These are phyloP conservation scores for Epizoanthus illoricatus DNA, from an alignment of 92 coral and sea anemone species.

Conservation along the genomic window DNA sequence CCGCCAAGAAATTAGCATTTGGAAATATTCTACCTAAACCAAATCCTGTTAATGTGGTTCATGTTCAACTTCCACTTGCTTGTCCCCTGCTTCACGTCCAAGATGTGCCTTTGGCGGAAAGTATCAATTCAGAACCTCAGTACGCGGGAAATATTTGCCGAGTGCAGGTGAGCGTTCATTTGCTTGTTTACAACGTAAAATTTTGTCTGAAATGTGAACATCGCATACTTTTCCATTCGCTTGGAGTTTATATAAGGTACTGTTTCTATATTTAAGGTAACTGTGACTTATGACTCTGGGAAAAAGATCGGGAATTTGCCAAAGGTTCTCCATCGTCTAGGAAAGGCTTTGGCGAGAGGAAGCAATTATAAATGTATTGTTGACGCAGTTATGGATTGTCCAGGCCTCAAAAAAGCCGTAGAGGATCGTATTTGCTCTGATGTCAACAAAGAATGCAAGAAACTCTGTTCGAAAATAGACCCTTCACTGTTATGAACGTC, in stretches of 20 bases:
- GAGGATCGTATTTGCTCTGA: neutral
- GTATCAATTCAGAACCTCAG: neutral
- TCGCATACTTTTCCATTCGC: too few relatives aligned
- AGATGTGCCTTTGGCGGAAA: neutral
- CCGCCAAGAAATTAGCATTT: too few relatives aligned
- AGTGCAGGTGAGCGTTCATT: neutral
- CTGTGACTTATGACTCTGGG: too few relatives aligned
- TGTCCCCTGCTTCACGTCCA: too few relatives aligned
- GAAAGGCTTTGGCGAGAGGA: neutral
- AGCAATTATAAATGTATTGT: neutral
- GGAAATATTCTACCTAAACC: slow-evolving; percentile 29
- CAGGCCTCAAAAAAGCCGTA: neutral
- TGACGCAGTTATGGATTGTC: neutral
- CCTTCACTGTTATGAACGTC: slow-evolving; percentile 9
- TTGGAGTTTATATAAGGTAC: too few relatives aligned
- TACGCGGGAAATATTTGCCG: neutral
- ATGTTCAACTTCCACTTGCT: too few relatives aligned
- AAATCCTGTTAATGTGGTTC: neutral
- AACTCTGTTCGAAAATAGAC: neutral
- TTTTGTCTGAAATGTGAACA: too few relatives aligned
- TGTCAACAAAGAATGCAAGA: neutral
- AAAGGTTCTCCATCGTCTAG: too few relatives aligned
- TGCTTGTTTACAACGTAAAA: too few relatives aligned
- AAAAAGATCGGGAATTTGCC: too few relatives aligned
- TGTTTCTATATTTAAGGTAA: too few relatives aligned